Evolutionary conservation across 2,888 invertebrate genomes (phyloP).

Genomic region (Leptinotarsa juncta): DNA sequence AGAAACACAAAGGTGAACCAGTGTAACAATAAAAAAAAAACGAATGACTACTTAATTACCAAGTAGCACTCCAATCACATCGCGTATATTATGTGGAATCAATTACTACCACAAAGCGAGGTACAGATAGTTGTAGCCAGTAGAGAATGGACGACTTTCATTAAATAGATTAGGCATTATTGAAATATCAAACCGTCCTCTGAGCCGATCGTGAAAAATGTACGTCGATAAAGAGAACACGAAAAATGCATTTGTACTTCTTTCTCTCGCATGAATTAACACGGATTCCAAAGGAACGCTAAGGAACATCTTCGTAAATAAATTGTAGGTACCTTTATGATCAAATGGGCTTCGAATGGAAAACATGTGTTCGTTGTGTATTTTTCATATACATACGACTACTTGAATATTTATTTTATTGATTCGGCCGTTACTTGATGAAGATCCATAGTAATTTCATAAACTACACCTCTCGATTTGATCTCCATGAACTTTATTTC

Average conservation of each 20-base stretch:
- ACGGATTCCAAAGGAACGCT: constrained; percentile 11
- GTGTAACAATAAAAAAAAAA: constrained; percentile 17
- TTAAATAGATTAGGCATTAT: constrained; percentile 48
- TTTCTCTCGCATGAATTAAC: constrained; percentile 55
- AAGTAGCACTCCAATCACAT: constrained; percentile 31
- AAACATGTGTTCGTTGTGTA: not conserved
- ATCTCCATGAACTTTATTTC: too few species aligned
- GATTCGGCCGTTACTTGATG: too few species aligned
- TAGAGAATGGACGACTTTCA: constrained; percentile 44
- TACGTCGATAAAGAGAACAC: constrained; percentile 45
- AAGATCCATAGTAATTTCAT: too few species aligned
- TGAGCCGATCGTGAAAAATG: constrained; percentile 43
- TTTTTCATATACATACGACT: constrained; percentile 38
- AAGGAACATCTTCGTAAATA: not conserved
- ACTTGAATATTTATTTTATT: too few species aligned
- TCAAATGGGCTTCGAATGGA: not conserved
- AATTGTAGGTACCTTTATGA: not conserved
- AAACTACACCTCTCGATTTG: too few species aligned
- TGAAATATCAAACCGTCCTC: constrained; percentile 47
- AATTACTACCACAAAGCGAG: constrained; percentile 36
- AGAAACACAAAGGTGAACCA: constrained; percentile 13
- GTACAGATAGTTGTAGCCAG: constrained; percentile 32
- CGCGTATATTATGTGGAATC: constrained; percentile 32
- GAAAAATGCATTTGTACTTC: constrained; percentile 59
- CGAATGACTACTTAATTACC: constrained; percentile 5